These are phyloP conservation scores for Atrichornis clamosus DNA, from an alignment of 2,113 vertebrate species.

Conservation along the genomic window DNA sequence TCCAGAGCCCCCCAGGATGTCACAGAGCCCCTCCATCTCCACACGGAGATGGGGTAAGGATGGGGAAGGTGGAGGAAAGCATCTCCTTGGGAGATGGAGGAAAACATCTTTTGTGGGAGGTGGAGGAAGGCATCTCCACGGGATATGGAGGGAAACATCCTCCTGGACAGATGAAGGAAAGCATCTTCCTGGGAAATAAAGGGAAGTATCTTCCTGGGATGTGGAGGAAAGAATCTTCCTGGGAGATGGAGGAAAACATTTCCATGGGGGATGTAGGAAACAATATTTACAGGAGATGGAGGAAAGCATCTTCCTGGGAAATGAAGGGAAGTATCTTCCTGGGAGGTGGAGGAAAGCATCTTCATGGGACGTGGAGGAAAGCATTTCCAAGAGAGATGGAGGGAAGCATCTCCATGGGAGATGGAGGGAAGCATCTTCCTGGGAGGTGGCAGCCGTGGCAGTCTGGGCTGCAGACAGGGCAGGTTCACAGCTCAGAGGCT, in stretches of 20 bases:
- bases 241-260: background rate
- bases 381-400: background rate
- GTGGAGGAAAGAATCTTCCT: background rate
- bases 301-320: background rate
- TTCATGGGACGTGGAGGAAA: background rate
- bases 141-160: background rate
- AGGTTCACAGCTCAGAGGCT: background rate
- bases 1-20: background rate
- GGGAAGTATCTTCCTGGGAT: background rate
- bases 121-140: background rate
- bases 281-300: too few relatives aligned
- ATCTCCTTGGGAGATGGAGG: background rate
- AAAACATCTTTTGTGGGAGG: background rate
- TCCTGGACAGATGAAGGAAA: background rate
- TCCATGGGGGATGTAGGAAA: background rate
- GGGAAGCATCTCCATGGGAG: background rate
- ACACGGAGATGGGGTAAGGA: fast-evolving
- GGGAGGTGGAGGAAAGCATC: background rate
- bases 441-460: background rate
- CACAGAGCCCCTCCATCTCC: background rate
- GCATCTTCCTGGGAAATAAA: background rate
- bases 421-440: too few relatives aligned
- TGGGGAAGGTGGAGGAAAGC: background rate
- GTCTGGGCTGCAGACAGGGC: background rate
- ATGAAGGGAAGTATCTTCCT: background rate